Base-by-base conservation (phyloP, 2,888 invertebrate species). In the Cryptus viduatorius region DNA sequence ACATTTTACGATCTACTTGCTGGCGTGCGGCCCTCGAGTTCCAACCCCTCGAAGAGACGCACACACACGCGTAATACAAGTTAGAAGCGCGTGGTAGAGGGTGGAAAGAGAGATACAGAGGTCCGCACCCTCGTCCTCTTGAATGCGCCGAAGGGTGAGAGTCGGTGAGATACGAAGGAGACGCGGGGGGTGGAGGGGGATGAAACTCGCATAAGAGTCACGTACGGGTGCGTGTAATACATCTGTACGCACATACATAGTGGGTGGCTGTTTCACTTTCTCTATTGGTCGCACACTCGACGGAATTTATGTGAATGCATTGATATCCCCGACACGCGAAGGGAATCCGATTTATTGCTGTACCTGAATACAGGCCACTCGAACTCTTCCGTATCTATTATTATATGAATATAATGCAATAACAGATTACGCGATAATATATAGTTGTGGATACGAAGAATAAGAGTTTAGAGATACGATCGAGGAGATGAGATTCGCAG, bases 1-100 rank as follows among this genome's bases (percentile, higher is more conserved):
- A 80, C 50, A 83, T 83, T 83, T 76, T 79, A 83, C 83, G 83
- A 83, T 83, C 79, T 83, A 83, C 65, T 79, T 76, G 79, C 65
- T 37, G 46, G 78, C 68, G 69, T 73, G 75, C 29, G 69, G 61
- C 59, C 29, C 72, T 59, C 71, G 65, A 72, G 44, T 50, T 59
- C 68, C 59, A 59, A 48, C 73, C 77, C 76, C 61, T 72, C 69
- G 50, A 82, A 56, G 64, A 73, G 61, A 64, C 59, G 48, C 50
- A 72, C 42, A 46, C 79, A 72, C 79, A 72, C 3, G 56, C 71
- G 64, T 46, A 42, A 56, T 78, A 69, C 61, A 72, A 46, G 42
- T 29, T 46, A 16, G 16, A 12, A 79, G 37, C 37, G 12, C 31
- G 64, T 37, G 24, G 46, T 19, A 12, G 44, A 42, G 48, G 24